phyloP scores from a whole-genome alignment of 2,113 vertebrate species.

The Amphiprion ocellaris region DNA sequence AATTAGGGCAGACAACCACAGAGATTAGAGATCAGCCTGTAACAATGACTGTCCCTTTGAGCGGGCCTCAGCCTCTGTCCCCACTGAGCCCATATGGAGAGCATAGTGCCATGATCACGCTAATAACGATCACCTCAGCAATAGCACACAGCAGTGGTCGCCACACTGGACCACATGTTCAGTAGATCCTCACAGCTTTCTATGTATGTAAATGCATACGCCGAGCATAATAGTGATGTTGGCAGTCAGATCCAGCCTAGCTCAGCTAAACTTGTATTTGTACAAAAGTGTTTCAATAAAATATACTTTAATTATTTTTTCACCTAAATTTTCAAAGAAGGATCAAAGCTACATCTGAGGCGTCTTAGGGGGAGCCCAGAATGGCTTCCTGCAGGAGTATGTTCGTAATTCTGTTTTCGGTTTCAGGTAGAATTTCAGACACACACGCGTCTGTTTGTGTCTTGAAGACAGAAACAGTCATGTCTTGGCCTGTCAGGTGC shows the following conservation, averaged over 20 bases:
- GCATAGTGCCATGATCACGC: constrained; percentile 73
- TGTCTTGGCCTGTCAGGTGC: constrained; percentile 59
- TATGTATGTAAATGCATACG: constrained; percentile 4
- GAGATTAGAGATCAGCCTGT: constrained; percentile 95
- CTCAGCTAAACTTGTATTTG: constrained; percentile 6
- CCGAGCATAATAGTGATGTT: constrained; percentile 25
- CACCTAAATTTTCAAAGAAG: constrained; percentile 1
- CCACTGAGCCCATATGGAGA: constrained; percentile 80
- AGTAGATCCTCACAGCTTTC: constrained; percentile 8
- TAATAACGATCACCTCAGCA: constrained; percentile 76
- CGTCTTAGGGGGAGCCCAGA: constrained; percentile 19
- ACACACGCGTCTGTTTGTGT: constrained; percentile 50
- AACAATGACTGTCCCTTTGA: constrained; percentile 98
- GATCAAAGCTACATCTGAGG: constrained; percentile 34
- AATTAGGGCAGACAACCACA: constrained; percentile 99
- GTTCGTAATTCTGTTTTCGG: constrained; percentile 45
- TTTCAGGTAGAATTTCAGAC: constrained; percentile 71
- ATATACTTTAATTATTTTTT: constrained; percentile 8
- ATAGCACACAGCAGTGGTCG: constrained; percentile 57
- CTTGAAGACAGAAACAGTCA: constrained; percentile 47
- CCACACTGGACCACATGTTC: constrained; percentile 55
- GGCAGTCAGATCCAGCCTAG: constrained; percentile 6
- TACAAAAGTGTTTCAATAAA: constrained; percentile 7
- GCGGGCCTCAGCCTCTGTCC: constrained; percentile 88
- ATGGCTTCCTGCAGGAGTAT: constrained; percentile 35